These are phyloP conservation scores for Parotia lawesii DNA, from an alignment of 2,113 vertebrate genomes.

Conservation along the genomic window DNA sequence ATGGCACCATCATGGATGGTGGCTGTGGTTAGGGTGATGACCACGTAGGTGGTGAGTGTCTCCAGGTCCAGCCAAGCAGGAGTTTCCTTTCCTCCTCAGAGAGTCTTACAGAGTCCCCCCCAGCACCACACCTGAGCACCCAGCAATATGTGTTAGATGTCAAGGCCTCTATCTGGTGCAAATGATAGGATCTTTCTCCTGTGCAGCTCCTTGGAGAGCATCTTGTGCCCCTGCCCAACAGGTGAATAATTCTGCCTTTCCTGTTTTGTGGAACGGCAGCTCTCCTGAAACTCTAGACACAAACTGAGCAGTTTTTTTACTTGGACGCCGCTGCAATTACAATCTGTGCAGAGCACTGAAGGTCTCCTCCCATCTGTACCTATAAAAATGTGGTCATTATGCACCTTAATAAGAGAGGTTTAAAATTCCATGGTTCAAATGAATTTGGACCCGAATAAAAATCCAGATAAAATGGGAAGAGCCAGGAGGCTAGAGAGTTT, in stretches of 20 bases:
- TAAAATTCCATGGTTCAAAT: not conserved
- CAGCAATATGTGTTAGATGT: not conserved
- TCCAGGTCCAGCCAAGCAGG: not conserved
- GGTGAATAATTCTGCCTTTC: not conserved
- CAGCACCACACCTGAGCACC: not conserved
- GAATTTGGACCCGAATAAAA: not conserved
- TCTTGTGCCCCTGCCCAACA: not conserved
- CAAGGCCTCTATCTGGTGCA: not conserved
- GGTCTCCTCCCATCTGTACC: not conserved
- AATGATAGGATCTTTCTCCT: not conserved
- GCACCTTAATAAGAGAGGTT: conserved; percentile 5
- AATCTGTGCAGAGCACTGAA: not conserved
- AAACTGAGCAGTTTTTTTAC: not conserved
- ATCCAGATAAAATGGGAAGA: not conserved
- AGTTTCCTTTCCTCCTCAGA: not conserved
- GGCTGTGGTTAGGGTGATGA: not conserved
- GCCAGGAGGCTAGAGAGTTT: not conserved
- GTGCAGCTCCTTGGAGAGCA: not conserved
- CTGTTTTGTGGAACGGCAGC: not conserved
- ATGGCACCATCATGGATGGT: too few relatives aligned
- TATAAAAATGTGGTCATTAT: conserved; percentile 3
- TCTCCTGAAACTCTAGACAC: not conserved
- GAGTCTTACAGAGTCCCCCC: not conserved
- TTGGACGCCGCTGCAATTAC: not conserved
- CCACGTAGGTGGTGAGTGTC: not conserved